Evolutionary conservation across 2,888 invertebrate genomes (phyloP).

Genomic region (Esperia sulphurella): DNA sequence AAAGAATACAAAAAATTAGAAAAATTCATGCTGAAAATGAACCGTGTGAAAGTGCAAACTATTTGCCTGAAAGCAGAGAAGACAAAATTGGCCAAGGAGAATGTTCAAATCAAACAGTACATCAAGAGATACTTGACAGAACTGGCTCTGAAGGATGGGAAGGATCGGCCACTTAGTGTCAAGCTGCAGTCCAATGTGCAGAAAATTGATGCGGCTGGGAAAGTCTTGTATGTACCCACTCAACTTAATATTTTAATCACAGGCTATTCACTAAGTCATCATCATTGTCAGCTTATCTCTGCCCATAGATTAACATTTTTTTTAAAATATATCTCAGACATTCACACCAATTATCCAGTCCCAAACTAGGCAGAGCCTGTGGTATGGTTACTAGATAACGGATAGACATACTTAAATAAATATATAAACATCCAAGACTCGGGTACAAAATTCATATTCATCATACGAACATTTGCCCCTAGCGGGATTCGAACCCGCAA

Average conservation of each 20-base stretch:
- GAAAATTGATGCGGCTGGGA: conserved; percentile 35
- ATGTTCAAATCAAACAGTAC: conserved; percentile 80
- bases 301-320: no score
- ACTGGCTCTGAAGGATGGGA: conserved; percentile 68
- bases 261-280: no score
- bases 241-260: no score
- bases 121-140: conserved; percentile 81
- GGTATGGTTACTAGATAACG: no score
- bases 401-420: no score
- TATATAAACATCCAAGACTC: no score
- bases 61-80: conserved; percentile 63
- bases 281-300: no score
- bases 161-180: conserved; percentile 53
- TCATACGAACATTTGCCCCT: no score
- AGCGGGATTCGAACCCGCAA: no score
- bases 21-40: conserved; percentile 82
- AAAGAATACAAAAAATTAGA: conserved; percentile 81
- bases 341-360: no score
- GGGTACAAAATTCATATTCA: no score
- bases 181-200: conserved; percentile 36
- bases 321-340: background rate
- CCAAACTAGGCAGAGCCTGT: no score
- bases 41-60: conserved; percentile 61
- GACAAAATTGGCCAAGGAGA: conserved; percentile 76
- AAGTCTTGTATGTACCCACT: conserved; percentile 30